These are phyloP conservation scores for Troilus luridus DNA, from an alignment of 2,888 invertebrate species.

Conservation along the genomic window DNA sequence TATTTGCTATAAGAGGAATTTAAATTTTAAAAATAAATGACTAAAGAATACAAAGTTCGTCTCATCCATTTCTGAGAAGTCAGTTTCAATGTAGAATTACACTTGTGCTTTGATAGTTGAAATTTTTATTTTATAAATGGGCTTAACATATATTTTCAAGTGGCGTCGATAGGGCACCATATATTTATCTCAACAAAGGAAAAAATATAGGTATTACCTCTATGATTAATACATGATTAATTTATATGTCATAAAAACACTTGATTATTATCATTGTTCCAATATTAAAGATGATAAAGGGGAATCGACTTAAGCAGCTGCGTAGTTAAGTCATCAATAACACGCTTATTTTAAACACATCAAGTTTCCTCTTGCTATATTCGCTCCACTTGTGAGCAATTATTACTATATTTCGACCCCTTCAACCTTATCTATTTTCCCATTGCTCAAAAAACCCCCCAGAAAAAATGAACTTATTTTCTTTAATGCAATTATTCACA, in stretches of 20 bases:
- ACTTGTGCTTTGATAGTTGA: too few relatives aligned
- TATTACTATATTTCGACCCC: background rate
- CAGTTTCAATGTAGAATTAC: too few relatives aligned
- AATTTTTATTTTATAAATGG: too few relatives aligned
- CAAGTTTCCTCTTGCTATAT: background rate
- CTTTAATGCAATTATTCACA: too few relatives aligned
- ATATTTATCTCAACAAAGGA: background rate
- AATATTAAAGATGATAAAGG: background rate
- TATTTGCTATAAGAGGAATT: too few relatives aligned
- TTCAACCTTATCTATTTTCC: too few relatives aligned
- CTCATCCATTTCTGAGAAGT: too few relatives aligned
- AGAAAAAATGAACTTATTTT: too few relatives aligned
- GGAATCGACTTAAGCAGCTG: background rate
- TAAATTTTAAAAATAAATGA: too few relatives aligned
- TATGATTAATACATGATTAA: background rate
- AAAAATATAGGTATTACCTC: background rate
- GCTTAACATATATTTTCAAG: background rate
- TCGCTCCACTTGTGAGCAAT: background rate
- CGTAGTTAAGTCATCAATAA: conserved; percentile 1
- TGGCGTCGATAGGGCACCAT: background rate
- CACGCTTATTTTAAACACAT: too few relatives aligned
- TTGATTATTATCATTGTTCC: background rate
- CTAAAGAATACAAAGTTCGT: too few relatives aligned
- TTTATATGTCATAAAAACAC: background rate
- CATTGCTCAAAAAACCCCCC: too few relatives aligned